phyloP scores from a whole-genome alignment of 2,888 invertebrate genomes.

The Mythimna pallens region DNA sequence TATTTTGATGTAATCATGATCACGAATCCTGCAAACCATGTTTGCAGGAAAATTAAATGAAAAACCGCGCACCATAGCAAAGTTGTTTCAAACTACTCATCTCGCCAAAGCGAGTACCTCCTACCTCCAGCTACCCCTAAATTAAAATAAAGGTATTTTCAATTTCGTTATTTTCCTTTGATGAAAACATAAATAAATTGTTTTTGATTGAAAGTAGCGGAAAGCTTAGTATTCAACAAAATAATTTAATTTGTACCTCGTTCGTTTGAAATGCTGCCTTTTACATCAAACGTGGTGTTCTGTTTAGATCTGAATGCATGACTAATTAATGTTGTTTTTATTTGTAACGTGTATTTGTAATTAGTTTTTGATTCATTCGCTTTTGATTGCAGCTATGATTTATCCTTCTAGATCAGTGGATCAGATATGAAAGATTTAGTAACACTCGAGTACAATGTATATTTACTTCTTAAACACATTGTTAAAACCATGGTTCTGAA shows the following conservation, averaged over 20 bases:
- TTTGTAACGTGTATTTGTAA: slow-evolving; percentile 15
- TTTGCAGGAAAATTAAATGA: slow-evolving; percentile 17
- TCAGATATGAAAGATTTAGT: background rate
- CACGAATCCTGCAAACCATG: slow-evolving; percentile 9
- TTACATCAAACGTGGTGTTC: slow-evolving; percentile 36
- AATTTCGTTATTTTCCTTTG: slow-evolving; percentile 73
- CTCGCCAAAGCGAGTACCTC: slow-evolving; percentile 33
- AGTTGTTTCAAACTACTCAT: slow-evolving; percentile 27
- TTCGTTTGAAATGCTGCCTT: slow-evolving; percentile 58
- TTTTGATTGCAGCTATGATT: slow-evolving; percentile 1
- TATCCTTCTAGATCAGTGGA: background rate
- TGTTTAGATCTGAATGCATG: slow-evolving; percentile 41
- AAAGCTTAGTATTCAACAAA: slow-evolving; percentile 68
- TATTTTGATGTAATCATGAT: background rate
- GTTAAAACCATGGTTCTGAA: background rate
- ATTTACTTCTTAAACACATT: background rate
- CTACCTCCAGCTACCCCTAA: slow-evolving; percentile 48
- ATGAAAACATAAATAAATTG: slow-evolving; percentile 70
- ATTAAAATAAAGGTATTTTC: slow-evolving; percentile 75
- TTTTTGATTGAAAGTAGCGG: slow-evolving; percentile 71
- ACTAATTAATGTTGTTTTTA: slow-evolving; percentile 38
- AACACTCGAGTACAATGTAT: background rate
- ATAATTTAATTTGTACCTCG: slow-evolving; percentile 69
- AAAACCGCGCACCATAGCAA: slow-evolving; percentile 16
- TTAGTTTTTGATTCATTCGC: slow-evolving; percentile 33